These are phyloP conservation scores for Manis crassicaudata DNA, from an alignment of 2,797 vertebrate genomes.

Conservation along the genomic window DNA sequence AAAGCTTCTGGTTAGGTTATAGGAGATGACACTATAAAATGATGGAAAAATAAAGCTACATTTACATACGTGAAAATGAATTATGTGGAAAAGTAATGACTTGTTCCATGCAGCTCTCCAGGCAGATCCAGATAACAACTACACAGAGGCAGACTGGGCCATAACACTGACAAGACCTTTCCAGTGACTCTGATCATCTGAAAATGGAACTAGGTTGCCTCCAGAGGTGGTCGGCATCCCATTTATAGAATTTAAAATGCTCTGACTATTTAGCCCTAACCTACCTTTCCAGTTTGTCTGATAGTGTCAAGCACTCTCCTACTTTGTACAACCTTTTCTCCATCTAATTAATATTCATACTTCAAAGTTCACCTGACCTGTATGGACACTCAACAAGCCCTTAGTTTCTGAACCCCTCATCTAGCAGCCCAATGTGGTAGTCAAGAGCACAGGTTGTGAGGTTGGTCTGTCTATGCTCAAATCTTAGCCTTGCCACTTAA, in stretches of 20 bases:
- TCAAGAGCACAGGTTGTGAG: background rate
- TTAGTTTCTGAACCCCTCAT: background rate
- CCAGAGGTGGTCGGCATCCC: background rate
- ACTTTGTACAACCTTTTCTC: background rate
- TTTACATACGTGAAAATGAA: slow-evolving; percentile 5
- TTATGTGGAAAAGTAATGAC: background rate
- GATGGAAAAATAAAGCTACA: background rate
- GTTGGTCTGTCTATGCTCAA: background rate
- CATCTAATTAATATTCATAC: background rate
- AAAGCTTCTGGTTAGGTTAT: background rate
- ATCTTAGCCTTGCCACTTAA: background rate
- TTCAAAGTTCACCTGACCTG: background rate
- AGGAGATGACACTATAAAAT: background rate
- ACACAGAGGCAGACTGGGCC: background rate
- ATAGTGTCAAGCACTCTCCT: background rate
- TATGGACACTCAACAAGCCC: background rate
- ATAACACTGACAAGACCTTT: background rate
- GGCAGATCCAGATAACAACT: background rate
- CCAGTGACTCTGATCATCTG: background rate
- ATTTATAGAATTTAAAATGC: background rate
- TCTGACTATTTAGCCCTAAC: background rate
- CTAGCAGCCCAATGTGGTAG: background rate
- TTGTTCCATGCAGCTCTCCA: background rate
- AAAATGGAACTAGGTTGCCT: background rate
- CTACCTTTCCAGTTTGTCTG: background rate